phyloP scores from a whole-genome alignment of 2,113 vertebrate species.

The Cephalopterus ornatus region DNA sequence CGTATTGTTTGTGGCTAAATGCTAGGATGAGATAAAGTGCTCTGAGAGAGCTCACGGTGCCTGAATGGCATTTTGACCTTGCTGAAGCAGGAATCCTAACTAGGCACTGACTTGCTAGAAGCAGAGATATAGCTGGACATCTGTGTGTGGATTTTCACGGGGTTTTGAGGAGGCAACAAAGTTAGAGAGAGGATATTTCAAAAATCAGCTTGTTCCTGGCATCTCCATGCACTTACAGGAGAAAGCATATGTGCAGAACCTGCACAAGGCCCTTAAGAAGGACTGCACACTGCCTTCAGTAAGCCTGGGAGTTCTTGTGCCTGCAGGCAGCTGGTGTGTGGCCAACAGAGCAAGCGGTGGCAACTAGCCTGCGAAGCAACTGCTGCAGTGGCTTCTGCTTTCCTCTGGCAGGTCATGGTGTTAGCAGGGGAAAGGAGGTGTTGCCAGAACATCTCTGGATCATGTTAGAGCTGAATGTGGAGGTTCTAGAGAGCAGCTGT shows the following conservation, averaged over 20 bases:
- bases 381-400: neutral
- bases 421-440: neutral
- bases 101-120: neutral
- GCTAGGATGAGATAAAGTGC: neutral
- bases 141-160: rapidly evolving
- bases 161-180: neutral
- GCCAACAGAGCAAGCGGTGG: neutral
- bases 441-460: neutral
- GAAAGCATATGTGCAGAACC: neutral
- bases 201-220: neutral
- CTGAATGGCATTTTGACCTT: neutral
- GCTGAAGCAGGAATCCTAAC: neutral
- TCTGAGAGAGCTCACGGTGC: neutral
- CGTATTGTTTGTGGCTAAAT: neutral
- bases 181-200: neutral
- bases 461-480: rapidly evolving
- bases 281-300: no score
- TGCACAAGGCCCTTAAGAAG: neutral
- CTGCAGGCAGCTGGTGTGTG: neutral
- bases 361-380: neutral
- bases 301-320: neutral
- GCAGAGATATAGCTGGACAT: no score
- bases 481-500: neutral
- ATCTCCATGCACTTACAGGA: rapidly evolving
- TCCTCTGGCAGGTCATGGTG: neutral